phyloP scores from a whole-genome alignment of 2,113 vertebrate species.

The Casuarius casuarius region DNA sequence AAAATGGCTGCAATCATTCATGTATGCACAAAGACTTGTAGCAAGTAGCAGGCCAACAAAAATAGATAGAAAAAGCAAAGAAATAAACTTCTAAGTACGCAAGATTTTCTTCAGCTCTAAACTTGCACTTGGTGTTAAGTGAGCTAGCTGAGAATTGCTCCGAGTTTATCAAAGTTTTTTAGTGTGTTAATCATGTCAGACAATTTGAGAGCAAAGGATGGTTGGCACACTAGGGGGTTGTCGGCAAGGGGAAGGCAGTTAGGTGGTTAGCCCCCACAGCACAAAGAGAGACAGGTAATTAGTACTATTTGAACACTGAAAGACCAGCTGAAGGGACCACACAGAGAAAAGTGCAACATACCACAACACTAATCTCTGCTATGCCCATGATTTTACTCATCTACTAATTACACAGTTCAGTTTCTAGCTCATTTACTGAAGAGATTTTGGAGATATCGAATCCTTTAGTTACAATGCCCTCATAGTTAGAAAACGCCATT shows the following conservation, averaged over 20 bases:
- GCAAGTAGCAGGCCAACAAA: neutral
- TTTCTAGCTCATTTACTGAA: neutral
- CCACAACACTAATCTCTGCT: neutral
- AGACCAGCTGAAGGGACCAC: neutral
- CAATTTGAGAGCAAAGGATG: neutral
- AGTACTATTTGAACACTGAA: neutral
- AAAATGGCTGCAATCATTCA: neutral
- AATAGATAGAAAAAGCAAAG: neutral
- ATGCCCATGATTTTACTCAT: neutral
- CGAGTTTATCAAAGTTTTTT: neutral
- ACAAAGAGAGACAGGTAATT: neutral
- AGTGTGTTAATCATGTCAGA: neutral
- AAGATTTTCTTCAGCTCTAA: neutral
- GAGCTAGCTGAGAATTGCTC: neutral
- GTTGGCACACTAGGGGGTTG: neutral
- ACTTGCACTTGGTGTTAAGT: neutral
- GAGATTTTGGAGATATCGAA: neutral
- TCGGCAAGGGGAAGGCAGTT: neutral
- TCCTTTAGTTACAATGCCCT: neutral
- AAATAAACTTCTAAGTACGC: neutral
- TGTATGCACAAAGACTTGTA: neutral
- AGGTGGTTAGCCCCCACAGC: neutral
- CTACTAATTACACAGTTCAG: neutral
- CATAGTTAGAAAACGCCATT: neutral
- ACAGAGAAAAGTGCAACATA: rapidly evolving